Conservation (phyloP, 2,113 vertebrate species). For the Myotis davidii region DNA sequence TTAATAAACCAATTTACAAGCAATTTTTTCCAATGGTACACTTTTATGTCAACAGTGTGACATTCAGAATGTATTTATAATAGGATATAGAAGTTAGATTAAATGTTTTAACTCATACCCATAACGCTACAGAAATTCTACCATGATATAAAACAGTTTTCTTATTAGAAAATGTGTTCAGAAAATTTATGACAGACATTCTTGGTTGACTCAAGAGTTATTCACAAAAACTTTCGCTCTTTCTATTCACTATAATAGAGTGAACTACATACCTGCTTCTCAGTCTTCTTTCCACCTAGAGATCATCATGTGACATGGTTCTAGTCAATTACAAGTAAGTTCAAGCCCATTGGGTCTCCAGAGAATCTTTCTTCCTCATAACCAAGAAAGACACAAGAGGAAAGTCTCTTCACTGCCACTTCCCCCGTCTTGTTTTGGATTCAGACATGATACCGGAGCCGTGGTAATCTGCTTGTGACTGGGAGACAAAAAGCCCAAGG, state of each 20-base stretch:
- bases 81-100: neutral
- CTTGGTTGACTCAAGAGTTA: neutral
- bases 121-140: neutral
- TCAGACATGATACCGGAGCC: neutral
- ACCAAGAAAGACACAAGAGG: neutral
- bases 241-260: neutral
- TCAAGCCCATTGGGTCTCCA: neutral
- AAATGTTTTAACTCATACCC: neutral
- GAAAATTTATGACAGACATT: neutral
- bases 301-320: neutral
- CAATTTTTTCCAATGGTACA: neutral
- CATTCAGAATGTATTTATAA: neutral
- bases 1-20: neutral
- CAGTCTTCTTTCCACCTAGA: neutral
- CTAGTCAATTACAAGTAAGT: neutral
- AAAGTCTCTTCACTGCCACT: neutral
- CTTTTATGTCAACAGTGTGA: conserved; percentile 33
- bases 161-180: neutral
- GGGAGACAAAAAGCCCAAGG: neutral
- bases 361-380: neutral
- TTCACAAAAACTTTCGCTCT: neutral
- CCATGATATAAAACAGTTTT: neutral
- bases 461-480: neutral
- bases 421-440: neutral
- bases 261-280: neutral